A percentile compares a stretch with the other conserved stretches of the same genome.
Conservation (phyloP, 1,140 invertebrate species). For the Diorhabda carinulata region DNA sequence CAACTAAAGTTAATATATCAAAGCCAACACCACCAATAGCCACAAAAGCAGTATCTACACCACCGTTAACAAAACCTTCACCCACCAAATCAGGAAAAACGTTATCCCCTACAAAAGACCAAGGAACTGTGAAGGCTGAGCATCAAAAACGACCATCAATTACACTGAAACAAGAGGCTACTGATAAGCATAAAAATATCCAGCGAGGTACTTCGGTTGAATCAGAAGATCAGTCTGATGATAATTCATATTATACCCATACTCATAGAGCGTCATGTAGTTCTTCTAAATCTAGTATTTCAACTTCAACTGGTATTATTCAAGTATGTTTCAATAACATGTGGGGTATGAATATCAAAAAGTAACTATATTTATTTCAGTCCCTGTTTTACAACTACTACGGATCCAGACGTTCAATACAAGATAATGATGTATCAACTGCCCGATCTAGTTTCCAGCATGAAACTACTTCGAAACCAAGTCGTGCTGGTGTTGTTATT, state of each 20-base stretch:
- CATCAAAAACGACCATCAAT: conserved; percentile 22
- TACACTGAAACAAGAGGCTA: conserved; percentile 10
- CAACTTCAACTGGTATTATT: conserved; percentile 35
- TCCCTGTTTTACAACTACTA: conserved; percentile 49
- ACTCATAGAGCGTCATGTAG: conserved; percentile 37
- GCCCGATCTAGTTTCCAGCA: conserved; percentile 58
- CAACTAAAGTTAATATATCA: conserved; percentile 1
- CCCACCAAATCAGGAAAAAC: not conserved
- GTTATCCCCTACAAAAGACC: conserved; percentile 8
- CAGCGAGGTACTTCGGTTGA: conserved; percentile 44
- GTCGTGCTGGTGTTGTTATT: conserved; percentile 86
- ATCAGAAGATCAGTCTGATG: conserved; percentile 38
- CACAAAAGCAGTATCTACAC: not conserved
- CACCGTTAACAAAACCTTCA: not conserved
- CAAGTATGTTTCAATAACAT: conserved; percentile 23
- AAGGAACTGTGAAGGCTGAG: not conserved
- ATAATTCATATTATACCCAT: conserved; percentile 25
- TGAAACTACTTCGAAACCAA: conserved; percentile 57
- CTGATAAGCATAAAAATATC: conserved; percentile 17
- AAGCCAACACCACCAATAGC: not conserved
- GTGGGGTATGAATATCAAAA: not conserved
- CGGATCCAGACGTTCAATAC: conserved; percentile 47
- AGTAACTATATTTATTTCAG: not conserved
- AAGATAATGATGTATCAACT: conserved; percentile 48
- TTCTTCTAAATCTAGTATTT: conserved; percentile 41